Conservation (phyloP, 2,113 vertebrate species). For the Pseudolaguvia tuberculata region DNA sequence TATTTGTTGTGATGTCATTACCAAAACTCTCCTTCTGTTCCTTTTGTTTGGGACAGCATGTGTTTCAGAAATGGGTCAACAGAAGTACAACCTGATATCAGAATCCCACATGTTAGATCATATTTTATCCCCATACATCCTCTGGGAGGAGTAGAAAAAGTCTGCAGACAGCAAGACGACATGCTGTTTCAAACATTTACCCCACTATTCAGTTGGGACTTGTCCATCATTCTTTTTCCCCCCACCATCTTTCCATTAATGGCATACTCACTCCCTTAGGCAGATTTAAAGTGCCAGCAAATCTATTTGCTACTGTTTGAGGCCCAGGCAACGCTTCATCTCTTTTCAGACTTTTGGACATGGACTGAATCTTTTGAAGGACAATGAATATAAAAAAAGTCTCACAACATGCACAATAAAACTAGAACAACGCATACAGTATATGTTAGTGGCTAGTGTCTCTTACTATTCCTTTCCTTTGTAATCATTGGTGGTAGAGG, state of each 20-base stretch:
- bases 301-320: conserved; percentile 27
- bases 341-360: background rate
- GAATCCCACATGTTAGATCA: conserved; percentile 28
- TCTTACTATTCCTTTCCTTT: background rate
- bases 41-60: background rate
- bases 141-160: conserved; percentile 9
- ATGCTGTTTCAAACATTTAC: conserved; percentile 19
- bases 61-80: conserved; percentile 27
- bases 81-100: conserved; percentile 23
- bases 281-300: conserved; percentile 20
- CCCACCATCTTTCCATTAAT: conserved; percentile 9
- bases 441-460: background rate
- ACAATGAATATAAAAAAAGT: background rate
- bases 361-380: background rate
- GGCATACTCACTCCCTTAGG: conserved; percentile 7
- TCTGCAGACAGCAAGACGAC: conserved; percentile 38
- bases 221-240: background rate
- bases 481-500: too few relatives aligned
- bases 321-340: background rate
- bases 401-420: background rate
- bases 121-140: conserved; percentile 32
- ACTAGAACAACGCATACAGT: background rate
- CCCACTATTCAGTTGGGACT: conserved; percentile 20
- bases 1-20: background rate
- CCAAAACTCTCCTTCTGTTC: background rate